Conservation (phyloP, 2,113 vertebrate genomes). For the Osmerus mordax region DNA sequence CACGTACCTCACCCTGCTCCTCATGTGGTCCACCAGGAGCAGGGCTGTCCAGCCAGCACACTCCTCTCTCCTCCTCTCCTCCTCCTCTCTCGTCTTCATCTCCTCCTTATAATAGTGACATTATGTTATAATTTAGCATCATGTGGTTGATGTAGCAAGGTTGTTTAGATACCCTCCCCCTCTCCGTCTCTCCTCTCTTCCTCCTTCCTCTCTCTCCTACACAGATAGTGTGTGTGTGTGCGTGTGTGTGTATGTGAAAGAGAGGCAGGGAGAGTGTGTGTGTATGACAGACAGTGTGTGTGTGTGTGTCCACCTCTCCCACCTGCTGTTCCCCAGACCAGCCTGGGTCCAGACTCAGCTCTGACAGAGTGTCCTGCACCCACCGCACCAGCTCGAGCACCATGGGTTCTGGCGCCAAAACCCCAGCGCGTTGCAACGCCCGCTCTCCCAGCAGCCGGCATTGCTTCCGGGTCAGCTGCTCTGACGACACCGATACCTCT, state of each 20-base stretch:
- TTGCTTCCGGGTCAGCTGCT: constrained; percentile 74
- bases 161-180: too few species aligned
- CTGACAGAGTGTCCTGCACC: constrained; percentile 73
- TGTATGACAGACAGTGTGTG: too few species aligned
- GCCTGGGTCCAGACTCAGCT: constrained; percentile 11
- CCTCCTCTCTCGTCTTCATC: not conserved
- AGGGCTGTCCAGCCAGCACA: constrained; percentile 64
- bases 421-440: constrained; percentile 71
- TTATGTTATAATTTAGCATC: too few species aligned
- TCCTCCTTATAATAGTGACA: too few species aligned
- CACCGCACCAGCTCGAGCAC: constrained; percentile 79
- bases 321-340: not conserved
- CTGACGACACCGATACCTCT: constrained; percentile 74
- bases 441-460: constrained; percentile 65
- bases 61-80: not conserved
- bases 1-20: constrained; percentile 79
- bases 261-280: too few species aligned
- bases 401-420: constrained; percentile 75
- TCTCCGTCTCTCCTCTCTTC: too few species aligned
- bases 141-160: too few species aligned
- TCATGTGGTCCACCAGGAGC: constrained; percentile 86
- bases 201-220: too few species aligned
- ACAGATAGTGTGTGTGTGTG: too few species aligned
- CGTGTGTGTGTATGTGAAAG: too few species aligned
- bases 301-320: constrained; percentile 11